Evolutionary conservation across 1,140 invertebrate species (phyloP), one percentile per base, ranked within the genome.

Genomic region (Bombus consobrinus): DNA sequence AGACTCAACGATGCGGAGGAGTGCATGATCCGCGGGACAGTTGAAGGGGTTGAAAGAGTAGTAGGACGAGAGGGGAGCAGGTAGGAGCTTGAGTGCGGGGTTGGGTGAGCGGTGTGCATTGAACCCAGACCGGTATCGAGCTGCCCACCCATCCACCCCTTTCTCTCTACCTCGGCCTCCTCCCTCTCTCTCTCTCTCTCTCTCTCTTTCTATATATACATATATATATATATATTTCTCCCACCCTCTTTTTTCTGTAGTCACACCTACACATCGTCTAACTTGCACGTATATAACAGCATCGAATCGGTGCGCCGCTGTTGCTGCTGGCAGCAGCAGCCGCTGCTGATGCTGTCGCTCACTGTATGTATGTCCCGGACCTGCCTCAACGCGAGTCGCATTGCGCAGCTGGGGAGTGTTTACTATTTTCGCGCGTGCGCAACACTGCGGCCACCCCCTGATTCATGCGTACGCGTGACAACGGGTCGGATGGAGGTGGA

Each of bases 341-440:
- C 64, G 34, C 66, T 34, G 79, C 81, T 69, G 86, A 39, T 77
- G 86, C 73, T 77, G 87, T 71, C 80, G 75, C 66, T 62, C 75
- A 66, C 79, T 74, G 64, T 37, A 53, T 37, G 90, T 15, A 13
- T 62, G 8, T 87, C 91, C 94, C 94, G 93, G 94, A 94, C 94
- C 94, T 95, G 88, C 94, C 94, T 87, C 94, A 95, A 94, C 92
- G 89, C 83, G 89, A 91, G 85, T 89, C 89, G 89, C 91, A 93
- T 93, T 95, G 94, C 94, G 94, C 93, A 95, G 92, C 87, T 77
- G 87, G 92, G 93, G 93, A 93, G 93, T 94, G 93, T 94, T 94
- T 94, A 95, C 93, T 91, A 94, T 93, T 91, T 90, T 72, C 77
- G 91, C 93, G 93, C 94, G 90, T 94, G 94, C 94, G 93, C 92